Percentiles rank a stretch among this genome's conserved stretches.
phyloP scores from a whole-genome alignment of 2,797 vertebrate species.

The Atherinosoma microstoma region DNA sequence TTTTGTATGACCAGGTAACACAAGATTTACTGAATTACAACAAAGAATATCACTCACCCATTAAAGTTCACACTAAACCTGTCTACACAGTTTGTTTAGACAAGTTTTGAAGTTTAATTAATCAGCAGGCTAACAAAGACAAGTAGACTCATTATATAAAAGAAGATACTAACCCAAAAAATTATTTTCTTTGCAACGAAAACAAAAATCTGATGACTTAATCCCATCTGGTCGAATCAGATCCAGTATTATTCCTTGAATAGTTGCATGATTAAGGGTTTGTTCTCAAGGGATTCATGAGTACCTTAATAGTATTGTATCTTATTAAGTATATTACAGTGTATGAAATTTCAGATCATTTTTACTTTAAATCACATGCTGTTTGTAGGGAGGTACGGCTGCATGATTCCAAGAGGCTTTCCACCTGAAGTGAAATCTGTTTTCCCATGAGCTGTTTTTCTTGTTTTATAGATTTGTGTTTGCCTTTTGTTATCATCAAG shows the following conservation, averaged over 20 bases:
- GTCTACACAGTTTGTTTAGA: neutral
- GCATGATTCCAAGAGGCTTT: slow-evolving; percentile 63
- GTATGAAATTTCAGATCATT: no score
- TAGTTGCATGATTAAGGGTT: no score
- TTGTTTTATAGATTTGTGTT: slow-evolving; percentile 65
- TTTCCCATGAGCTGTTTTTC: slow-evolving; percentile 66
- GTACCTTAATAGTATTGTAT: no score
- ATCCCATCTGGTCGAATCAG: no score
- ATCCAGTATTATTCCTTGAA: no score
- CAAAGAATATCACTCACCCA: neutral
- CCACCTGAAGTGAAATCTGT: slow-evolving; percentile 68
- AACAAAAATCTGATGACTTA: no score
- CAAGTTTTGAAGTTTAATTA: neutral
- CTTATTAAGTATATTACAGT: no score
- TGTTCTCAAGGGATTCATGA: no score
- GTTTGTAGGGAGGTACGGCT: neutral
- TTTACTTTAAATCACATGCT: neutral
- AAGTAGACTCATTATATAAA: neutral
- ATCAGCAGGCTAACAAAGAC: neutral
- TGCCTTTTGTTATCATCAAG: slow-evolving; percentile 72
- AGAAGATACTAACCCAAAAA: neutral
- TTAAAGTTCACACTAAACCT: neutral
- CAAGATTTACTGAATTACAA: neutral
- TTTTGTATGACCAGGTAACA: neutral
- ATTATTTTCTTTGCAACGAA: slow-evolving; percentile 22